Evolutionary conservation across 2,113 vertebrate genomes (phyloP), one percentile per base, ranked within the genome.

Genomic region (Steatornis caripensis): DNA sequence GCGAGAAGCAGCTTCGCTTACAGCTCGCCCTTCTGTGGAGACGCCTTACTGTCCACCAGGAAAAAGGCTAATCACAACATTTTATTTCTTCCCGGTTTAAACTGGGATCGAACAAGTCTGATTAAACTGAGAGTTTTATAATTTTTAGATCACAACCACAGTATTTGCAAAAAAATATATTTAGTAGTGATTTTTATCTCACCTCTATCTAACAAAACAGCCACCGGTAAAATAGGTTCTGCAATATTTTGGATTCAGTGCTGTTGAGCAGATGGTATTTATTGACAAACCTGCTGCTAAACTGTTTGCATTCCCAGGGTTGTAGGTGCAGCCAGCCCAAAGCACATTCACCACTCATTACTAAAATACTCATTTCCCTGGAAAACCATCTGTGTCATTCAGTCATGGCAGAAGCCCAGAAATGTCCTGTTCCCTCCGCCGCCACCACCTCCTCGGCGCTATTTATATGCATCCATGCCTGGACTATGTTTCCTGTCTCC

Each of bases 231-330:
- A 81, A 90, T 65, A 65, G 45, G 53, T 65, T 82, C 61, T 96
- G 84, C 78, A 61, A 5, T 69, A 65, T 57, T 93, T 87, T 90
- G 84, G 82, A 69, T 30, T 83, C 57, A 72, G 79, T 54, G 81
- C n/a, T 70, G 55, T 24, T 15, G 75, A 96, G 78, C 96, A 96
- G 96, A 96, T 95, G 95, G 96, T 43, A 90, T 93, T 96, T 96
- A 95, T 96, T 97, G 93, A 95, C 95, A 97, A 95, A 94, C 90
- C 95, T 90, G 88, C 89, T 89, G 79, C 84, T 96, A 90, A 93
- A 93, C 70, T 96, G 96, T 94, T 96, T 96, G 94, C 88, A 64
- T 94, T 96, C 94, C 84, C 3, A 0, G 61, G 91, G 80, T 80
- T 68, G 72, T 72, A 96, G 91, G 96, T 96, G 81, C 78, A 95